These are phyloP conservation scores for Porites australiensis DNA, from an alignment of 64 coral and sea anemone genomes.

Conservation along the genomic window DNA sequence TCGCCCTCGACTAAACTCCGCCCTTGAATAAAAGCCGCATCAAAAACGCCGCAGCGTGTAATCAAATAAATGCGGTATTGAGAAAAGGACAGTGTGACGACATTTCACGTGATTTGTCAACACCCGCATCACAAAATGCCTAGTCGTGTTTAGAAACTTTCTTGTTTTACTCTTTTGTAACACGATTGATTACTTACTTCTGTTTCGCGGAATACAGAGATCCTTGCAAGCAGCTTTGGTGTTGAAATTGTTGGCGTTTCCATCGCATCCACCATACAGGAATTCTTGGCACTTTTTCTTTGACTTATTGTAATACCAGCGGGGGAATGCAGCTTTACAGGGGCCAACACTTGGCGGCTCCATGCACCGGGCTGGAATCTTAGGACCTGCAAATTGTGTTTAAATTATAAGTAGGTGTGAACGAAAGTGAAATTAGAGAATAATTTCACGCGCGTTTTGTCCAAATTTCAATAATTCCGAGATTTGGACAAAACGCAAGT, in stretches of 20 bases:
- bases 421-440: background rate
- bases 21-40: too few relatives aligned
- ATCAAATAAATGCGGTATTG: too few relatives aligned
- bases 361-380: background rate
- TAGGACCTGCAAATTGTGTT: background rate
- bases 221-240: slow-evolving; percentile 61
- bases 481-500: too few relatives aligned
- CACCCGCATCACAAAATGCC: too few relatives aligned
- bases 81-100: too few relatives aligned
- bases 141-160: too few relatives aligned
- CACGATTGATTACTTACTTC: slow-evolving; percentile 27
- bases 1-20: too few relatives aligned
- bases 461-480: too few relatives aligned
- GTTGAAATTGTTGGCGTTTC: slow-evolving; percentile 66
- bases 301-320: slow-evolving; percentile 66
- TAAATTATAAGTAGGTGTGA: background rate
- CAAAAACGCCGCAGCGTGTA: too few relatives aligned
- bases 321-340: slow-evolving; percentile 61
- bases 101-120: too few relatives aligned
- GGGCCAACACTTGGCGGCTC: slow-evolving; percentile 29
- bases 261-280: slow-evolving; percentile 57
- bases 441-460: background rate
- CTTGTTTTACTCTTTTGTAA: too few relatives aligned
- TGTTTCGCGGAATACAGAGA: slow-evolving; percentile 57
- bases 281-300: slow-evolving; percentile 46